A percentile compares a stretch with the other conserved stretches of the same genome.
These are phyloP conservation scores for Leucoraja erinaceus DNA, from an alignment of 2,113 vertebrate species.

Conservation along the genomic window DNA sequence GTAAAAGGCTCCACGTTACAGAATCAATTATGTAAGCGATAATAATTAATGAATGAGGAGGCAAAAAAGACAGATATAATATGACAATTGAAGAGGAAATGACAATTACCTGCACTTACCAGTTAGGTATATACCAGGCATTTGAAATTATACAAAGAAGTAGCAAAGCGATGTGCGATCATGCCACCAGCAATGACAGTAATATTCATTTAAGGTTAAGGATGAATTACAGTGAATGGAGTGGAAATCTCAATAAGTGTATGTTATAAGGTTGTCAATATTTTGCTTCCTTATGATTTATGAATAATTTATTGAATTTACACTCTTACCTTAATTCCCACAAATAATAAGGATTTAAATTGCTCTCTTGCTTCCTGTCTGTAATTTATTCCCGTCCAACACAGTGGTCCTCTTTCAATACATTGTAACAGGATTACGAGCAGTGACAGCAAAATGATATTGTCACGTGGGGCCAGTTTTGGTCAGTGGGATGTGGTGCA, in stretches of 20 bases:
- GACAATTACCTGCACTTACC: background rate
- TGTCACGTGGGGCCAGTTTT: background rate
- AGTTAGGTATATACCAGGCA: background rate
- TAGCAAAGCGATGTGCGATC: background rate
- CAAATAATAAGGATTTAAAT: background rate
- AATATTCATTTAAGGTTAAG: background rate
- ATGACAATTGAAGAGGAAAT: background rate
- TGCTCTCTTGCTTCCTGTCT: background rate
- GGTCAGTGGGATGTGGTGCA: background rate
- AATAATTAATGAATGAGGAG: slow-evolving; percentile 17
- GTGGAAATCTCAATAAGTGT: background rate
- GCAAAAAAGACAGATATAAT: slow-evolving; percentile 15
- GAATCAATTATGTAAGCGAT: background rate
- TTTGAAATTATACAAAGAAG: background rate
- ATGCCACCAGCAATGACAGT: background rate
- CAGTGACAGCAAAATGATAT: background rate
- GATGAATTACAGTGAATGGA: background rate
- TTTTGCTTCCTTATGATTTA: background rate
- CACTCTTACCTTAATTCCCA: slow-evolving; percentile 14
- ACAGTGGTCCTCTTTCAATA: background rate
- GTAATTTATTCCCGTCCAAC: background rate
- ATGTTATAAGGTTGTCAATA: background rate
- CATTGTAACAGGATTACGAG: background rate
- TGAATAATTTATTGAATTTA: slow-evolving; percentile 25
- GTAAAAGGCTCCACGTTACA: background rate